Evolutionary conservation across 2,888 invertebrate species (phyloP), one percentile per base, ranked within the genome.

Genomic region (Xanthia togata): DNA sequence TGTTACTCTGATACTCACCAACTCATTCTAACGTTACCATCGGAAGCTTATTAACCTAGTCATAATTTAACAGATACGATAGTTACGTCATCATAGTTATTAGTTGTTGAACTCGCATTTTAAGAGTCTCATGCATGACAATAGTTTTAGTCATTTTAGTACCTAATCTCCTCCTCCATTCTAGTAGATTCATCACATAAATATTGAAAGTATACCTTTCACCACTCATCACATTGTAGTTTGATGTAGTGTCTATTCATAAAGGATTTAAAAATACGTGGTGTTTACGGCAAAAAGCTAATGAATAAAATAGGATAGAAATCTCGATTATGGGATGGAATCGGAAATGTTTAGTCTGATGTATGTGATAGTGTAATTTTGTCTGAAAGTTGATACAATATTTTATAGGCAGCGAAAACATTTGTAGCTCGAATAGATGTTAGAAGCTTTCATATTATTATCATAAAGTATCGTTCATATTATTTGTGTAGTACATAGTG

Each of bases 331-430:
- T 64, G 65, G 26, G 55, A 78, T 64, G 65, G 26, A 53, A 78
- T 73, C 44, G 69, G 69, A 82, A 86, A 86, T 87, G 73, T 85
- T 79, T 89, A 90, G 91, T 90, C 92, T 91, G 92, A 92, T 88
- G 83, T 85, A 90, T 91, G 91, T 92, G 91, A 91, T 91, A 91
- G 85, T 78, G 74, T 86, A 50, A 55, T 70, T 60, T 73, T 73
- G 47, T 78, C 64, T 50, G 1, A 59, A 68, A 41, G 20, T 60
- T 82, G 26, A 57, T 55, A 69, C 12, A 64, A 53, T 76, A 55
- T 65, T 82, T 14, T 65, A 53, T 70, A 60, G 64, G 59, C 53
- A 76, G 70, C 55, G 14, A 73, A 86, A 64, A 47, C 26, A 67
- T 70, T 63, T 67, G 72, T 74, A 67, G 50, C 38, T 74, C 38